Conservation (phyloP, 1,140 invertebrate species). For the roundworm (Caenorhabditis elegans) region DNA sequence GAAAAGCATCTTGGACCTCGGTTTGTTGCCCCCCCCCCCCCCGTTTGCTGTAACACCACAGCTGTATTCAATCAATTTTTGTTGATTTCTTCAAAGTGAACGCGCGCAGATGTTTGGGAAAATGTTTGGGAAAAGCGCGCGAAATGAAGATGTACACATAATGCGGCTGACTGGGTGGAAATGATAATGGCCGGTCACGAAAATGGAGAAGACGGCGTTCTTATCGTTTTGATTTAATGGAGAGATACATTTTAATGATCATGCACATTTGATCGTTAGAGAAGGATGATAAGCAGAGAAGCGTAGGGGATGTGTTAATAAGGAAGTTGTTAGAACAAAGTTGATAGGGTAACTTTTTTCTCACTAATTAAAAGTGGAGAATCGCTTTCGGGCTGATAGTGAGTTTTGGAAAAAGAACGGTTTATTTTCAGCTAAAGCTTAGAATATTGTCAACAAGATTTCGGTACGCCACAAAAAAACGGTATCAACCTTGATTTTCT, state of each 20-base stretch:
- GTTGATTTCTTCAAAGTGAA: background rate
- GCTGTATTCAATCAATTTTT: constrained; percentile 30
- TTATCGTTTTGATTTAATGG: background rate
- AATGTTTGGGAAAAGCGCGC: background rate
- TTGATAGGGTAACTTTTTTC: no score
- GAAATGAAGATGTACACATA: background rate
- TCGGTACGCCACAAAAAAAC: no score
- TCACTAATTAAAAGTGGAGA: no score
- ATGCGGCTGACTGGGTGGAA: background rate
- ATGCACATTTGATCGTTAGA: background rate
- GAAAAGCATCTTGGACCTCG: no score
- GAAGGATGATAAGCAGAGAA: background rate
- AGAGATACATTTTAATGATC: background rate
- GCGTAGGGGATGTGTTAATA: background rate
- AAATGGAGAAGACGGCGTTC: background rate
- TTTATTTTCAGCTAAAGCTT: no score
- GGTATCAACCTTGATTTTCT: no score
- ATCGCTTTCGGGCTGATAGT: no score
- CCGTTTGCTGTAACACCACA: constrained; percentile 4
- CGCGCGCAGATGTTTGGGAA: background rate
- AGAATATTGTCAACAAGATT: no score
- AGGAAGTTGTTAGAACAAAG: no score
- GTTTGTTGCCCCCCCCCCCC: background rate
- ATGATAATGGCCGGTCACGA: constrained; percentile 1
- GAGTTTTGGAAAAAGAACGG: no score